These are phyloP conservation scores for Seladonia tumulorum DNA, from an alignment of 2,888 invertebrate species.

Conservation along the genomic window DNA sequence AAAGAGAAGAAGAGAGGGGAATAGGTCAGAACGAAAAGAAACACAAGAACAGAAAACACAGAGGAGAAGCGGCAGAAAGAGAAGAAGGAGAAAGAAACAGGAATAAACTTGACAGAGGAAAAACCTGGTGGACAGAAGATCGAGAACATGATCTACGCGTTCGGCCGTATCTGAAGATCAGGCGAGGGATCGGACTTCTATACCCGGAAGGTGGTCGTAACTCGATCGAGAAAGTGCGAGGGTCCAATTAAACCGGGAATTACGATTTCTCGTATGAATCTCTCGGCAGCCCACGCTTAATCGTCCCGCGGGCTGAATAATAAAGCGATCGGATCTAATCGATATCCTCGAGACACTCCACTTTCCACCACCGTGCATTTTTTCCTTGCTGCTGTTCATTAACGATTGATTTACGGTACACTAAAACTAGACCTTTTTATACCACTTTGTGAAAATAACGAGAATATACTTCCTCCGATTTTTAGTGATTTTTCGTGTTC, in stretches of 20 bases:
- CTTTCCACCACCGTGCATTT: neutral
- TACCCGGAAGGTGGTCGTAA: conserved; percentile 19
- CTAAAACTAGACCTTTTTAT: neutral
- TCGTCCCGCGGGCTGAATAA: conserved; percentile 15
- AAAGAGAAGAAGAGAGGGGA: neutral
- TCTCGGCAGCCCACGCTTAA: neutral
- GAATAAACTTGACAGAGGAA: conserved; percentile 1
- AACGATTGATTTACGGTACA: neutral
- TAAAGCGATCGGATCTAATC: conserved; percentile 22
- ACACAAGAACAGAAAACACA: neutral
- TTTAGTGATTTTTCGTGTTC: neutral
- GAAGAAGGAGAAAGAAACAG: neutral
- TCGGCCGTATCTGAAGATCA: conserved; percentile 6
- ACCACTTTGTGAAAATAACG: neutral
- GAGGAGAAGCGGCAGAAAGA: neutral
- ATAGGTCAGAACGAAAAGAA: conserved; percentile 16
- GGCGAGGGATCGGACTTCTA: neutral
- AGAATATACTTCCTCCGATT: neutral
- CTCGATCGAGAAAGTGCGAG: conserved; percentile 9
- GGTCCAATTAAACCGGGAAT: conserved; percentile 13
- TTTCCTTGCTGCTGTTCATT: neutral
- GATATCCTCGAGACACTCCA: conserved; percentile 5
- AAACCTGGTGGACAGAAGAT: conserved; percentile 1
- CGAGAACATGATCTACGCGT: conserved; percentile 27
- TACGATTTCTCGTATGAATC: conserved; percentile 16